Percentiles rank a stretch among this genome's conserved stretches.
Conservation (phyloP, 1,140 invertebrate species). For the Drosophila mojavensis region DNA sequence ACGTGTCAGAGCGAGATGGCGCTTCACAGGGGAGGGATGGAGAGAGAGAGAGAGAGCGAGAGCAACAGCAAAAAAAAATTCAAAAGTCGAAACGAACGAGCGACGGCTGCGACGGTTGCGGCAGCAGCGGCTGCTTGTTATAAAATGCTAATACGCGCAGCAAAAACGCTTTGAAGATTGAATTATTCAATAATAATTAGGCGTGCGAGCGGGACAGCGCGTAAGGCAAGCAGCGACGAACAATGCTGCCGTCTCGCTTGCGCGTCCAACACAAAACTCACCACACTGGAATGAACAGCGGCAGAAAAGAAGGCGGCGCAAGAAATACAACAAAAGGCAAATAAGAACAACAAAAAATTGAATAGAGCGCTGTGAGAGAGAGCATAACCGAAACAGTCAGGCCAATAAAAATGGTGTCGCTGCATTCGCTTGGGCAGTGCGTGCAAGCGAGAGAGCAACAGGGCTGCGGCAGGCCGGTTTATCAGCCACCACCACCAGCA, state of each 20-base stretch:
- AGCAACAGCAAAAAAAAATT: slow-evolving; percentile 31
- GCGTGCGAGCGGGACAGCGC: slow-evolving; percentile 58
- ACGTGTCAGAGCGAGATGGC: slow-evolving; percentile 61
- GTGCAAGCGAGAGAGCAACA: slow-evolving; percentile 44
- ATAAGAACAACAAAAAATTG: slow-evolving; percentile 39
- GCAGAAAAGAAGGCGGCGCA: slow-evolving; percentile 76
- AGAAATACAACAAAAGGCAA: slow-evolving; percentile 48
- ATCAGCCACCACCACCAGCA: slow-evolving; percentile 54
- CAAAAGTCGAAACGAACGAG: slow-evolving; percentile 67
- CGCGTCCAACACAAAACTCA: slow-evolving; percentile 54
- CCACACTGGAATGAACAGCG: slow-evolving; percentile 69
- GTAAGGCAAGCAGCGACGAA: not conserved
- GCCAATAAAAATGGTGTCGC: slow-evolving; percentile 81
- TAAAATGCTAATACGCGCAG: slow-evolving; percentile 82
- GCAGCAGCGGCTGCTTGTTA: slow-evolving; percentile 68
- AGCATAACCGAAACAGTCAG: slow-evolving; percentile 40
- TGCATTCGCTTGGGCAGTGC: not conserved
- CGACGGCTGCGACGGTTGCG: slow-evolving; percentile 46
- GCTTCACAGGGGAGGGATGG: slow-evolving; percentile 9
- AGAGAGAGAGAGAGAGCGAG: slow-evolving; percentile 31
- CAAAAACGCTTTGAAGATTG: slow-evolving; percentile 80
- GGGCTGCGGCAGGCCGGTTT: slow-evolving; percentile 51
- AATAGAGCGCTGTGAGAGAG: slow-evolving; percentile 26
- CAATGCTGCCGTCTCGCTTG: slow-evolving; percentile 31
- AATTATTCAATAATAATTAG: slow-evolving; percentile 83